phyloP scores from a whole-genome alignment of 2,797 vertebrate species.

The Microctenopoma stevenorrisi region DNA sequence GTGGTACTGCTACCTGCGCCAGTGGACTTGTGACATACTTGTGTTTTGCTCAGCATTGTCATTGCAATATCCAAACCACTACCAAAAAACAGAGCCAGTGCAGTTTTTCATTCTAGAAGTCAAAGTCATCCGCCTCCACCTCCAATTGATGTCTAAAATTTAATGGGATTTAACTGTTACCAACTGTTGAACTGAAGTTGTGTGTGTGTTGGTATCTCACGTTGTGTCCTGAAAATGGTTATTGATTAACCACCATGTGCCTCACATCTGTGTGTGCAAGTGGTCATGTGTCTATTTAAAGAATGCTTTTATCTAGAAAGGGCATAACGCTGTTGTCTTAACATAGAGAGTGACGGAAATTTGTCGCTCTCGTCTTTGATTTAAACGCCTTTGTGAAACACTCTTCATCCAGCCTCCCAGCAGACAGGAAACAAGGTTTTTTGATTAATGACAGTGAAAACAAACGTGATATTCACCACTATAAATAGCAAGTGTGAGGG shows the following conservation, averaged over 20 bases:
- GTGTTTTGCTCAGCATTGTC: too few species aligned
- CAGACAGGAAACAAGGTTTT: slow-evolving; percentile 6
- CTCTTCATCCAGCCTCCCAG: slow-evolving; percentile 4
- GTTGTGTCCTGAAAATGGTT: slow-evolving; percentile 38
- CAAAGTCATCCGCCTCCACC: too few species aligned
- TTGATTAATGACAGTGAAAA: slow-evolving; percentile 30
- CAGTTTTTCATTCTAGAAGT: too few species aligned
- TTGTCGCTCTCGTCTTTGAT: slow-evolving; percentile 22
- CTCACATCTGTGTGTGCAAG: slow-evolving; percentile 21
- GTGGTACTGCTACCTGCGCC: too few species aligned
- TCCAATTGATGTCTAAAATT: too few species aligned
- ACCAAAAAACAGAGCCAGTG: too few species aligned
- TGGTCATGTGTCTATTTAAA: slow-evolving; percentile 58
- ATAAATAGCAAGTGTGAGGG: slow-evolving; percentile 19
- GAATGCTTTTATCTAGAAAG: slow-evolving; percentile 64
- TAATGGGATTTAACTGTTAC: too few species aligned
- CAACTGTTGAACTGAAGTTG: neutral
- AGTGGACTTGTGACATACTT: too few species aligned
- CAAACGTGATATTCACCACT: slow-evolving; percentile 23
- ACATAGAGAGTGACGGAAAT: slow-evolving; percentile 4
- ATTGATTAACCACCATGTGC: slow-evolving; percentile 50
- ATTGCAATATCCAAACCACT: too few species aligned
- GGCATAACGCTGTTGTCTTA: slow-evolving; percentile 41
- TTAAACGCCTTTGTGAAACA: slow-evolving; percentile 10
- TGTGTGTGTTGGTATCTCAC: slow-evolving; percentile 28